Evolutionary conservation across 2,797 vertebrate species (phyloP).

Genomic region (Melanotaenia pygmaea): DNA sequence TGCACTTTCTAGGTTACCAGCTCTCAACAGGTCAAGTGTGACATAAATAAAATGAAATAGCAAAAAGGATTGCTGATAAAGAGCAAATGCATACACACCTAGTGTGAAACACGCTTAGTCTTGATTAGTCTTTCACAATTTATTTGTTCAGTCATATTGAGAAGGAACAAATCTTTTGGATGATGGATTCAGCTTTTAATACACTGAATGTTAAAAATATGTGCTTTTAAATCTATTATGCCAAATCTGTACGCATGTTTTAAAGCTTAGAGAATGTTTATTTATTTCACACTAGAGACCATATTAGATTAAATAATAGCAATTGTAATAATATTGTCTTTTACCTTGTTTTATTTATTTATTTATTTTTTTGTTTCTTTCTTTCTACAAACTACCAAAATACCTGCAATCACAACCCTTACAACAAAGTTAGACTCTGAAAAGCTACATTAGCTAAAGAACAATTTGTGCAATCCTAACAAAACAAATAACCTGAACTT

Average conservation of each 20-base stretch:
- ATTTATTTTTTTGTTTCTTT: no score
- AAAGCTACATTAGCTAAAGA: not conserved
- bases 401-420: not conserved
- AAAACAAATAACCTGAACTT: slow-evolving; percentile 12
- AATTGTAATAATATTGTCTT: not conserved
- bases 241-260: not conserved
- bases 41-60: no score
- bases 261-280: not conserved
- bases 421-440: not conserved
- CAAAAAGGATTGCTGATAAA: no score
- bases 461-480: not conserved
- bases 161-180: no score
- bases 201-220: no score
- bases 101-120: no score
- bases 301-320: not conserved
- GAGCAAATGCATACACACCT: no score
- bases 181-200: not conserved
- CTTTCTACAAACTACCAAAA: not conserved
- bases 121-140: no score
- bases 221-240: no score
- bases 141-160: no score
- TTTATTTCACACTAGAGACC: not conserved
- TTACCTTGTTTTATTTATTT: not conserved
- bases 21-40: not conserved
- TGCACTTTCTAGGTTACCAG: not conserved